Percentiles rank a stretch among this genome's conserved stretches.
phyloP scores from a whole-genome alignment of 2,888 invertebrate species.

The Lordiphosa andalusiaca region DNA sequence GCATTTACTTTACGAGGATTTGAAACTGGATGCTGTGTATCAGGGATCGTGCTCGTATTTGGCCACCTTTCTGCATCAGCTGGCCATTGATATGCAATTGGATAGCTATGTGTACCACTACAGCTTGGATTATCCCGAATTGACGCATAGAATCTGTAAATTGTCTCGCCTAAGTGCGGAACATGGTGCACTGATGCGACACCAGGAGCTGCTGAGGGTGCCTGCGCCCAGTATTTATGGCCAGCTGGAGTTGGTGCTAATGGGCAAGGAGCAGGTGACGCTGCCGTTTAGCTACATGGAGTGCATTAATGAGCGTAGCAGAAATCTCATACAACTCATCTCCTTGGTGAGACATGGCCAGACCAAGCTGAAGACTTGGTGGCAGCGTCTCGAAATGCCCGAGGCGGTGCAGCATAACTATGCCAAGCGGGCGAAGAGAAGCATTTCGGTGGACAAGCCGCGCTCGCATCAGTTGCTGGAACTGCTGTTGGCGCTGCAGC shows the following conservation, averaged over 20 bases:
- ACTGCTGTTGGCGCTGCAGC: constrained; percentile 78
- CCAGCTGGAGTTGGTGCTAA: constrained; percentile 85
- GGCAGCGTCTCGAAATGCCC: constrained; percentile 72
- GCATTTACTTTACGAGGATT: constrained; percentile 94
- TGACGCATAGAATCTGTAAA: constrained; percentile 77
- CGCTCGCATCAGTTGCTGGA: constrained; percentile 78
- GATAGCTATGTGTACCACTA: constrained; percentile 89
- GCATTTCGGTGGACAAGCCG: constrained; percentile 67
- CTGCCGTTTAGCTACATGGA: constrained; percentile 87
- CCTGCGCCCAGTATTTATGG: constrained; percentile 85
- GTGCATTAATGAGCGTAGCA: constrained; percentile 87
- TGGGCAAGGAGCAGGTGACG: constrained; percentile 80
- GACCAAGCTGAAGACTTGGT: constrained; percentile 76
- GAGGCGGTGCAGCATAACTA: constrained; percentile 68
- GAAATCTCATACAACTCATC: constrained; percentile 84
- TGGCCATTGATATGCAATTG: constrained; percentile 88
- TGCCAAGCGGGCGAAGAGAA: constrained; percentile 67
- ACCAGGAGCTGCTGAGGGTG: constrained; percentile 81
- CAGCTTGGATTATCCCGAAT: constrained; percentile 91
- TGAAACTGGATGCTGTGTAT: constrained; percentile 89
- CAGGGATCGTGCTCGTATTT: constrained; percentile 85
- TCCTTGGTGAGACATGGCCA: constrained; percentile 76
- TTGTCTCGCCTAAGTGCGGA: constrained; percentile 78
- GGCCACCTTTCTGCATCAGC: constrained; percentile 86
- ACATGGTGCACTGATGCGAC: constrained; percentile 83